These are phyloP conservation scores for Phalloptychus januarius DNA, from an alignment of 2,797 vertebrate genomes.

Conservation along the genomic window DNA sequence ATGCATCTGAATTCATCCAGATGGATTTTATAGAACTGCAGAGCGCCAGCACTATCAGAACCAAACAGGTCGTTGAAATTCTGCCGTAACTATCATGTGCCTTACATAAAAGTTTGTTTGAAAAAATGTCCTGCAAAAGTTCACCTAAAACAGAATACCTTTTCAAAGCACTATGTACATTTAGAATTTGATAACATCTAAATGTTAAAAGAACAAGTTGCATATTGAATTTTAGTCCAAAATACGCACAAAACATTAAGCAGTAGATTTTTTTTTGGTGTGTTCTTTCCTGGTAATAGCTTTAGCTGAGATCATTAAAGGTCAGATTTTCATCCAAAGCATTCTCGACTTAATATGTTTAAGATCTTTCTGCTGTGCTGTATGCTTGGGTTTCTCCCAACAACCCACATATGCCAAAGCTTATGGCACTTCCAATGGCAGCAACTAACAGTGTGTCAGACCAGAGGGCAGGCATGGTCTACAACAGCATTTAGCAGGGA, in stretches of 20 bases:
- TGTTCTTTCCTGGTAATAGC: neutral
- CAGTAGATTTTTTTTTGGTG: neutral
- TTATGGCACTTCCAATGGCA: constrained; percentile 75
- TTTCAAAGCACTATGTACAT: neutral
- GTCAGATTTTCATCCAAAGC: constrained; percentile 31
- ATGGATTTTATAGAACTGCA: neutral
- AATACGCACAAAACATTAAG: neutral
- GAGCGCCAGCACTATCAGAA: neutral
- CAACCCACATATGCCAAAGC: constrained; percentile 57
- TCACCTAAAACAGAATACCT: neutral
- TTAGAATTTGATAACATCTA: neutral
- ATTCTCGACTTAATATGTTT: constrained; percentile 13
- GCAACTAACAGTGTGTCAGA: constrained; percentile 64
- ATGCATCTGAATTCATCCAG: neutral
- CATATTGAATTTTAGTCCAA: neutral
- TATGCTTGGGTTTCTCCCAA: constrained; percentile 56
- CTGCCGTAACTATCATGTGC: neutral
- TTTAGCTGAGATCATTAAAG: neutral
- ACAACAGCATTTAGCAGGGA: constrained; percentile 28
- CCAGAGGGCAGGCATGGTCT: constrained; percentile 62
- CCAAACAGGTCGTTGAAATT: neutral
- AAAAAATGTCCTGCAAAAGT: neutral
- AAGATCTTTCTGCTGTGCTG: constrained; percentile 56
- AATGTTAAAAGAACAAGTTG: neutral
- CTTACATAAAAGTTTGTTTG: neutral